Percentiles rank a stretch among this genome's conserved stretches.
Evolutionary conservation across 2,888 invertebrate genomes (phyloP).

Genomic region (Eremobia ochroleuca): DNA sequence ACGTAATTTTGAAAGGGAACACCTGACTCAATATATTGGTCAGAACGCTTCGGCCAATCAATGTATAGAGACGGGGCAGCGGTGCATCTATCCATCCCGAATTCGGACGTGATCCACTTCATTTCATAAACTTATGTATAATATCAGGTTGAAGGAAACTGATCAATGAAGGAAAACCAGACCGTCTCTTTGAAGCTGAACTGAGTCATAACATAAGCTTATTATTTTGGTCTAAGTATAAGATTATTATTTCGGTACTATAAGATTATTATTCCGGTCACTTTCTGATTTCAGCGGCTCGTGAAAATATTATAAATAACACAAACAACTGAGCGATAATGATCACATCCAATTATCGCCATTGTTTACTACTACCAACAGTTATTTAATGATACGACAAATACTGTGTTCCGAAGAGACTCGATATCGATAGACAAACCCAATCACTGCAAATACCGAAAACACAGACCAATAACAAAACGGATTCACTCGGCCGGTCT

Average conservation of each 20-base stretch:
- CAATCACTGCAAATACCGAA: conserved; percentile 30
- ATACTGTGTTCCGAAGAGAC: conserved; percentile 3
- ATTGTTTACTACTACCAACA: conserved; percentile 24
- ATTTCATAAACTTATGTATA: conserved; percentile 17
- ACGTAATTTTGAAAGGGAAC: conserved; percentile 12
- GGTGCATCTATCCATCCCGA: not conserved
- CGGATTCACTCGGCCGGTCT: conserved; percentile 18
- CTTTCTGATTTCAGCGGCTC: conserved; percentile 7
- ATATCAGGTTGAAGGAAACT: not conserved
- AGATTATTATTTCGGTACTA: not conserved
- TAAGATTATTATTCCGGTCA: not conserved
- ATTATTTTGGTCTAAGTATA: too few relatives aligned
- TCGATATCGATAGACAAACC: conserved; percentile 29
- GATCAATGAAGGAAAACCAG: conserved; percentile 5
- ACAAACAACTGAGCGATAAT: conserved; percentile 11
- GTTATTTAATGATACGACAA: conserved; percentile 10
- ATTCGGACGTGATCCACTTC: conserved; percentile 5
- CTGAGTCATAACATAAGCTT: not conserved
- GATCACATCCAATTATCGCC: conserved; percentile 18
- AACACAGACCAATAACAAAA: conserved; percentile 33
- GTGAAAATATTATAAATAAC: conserved; percentile 24
- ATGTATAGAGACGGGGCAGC: not conserved
- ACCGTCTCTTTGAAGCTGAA: not conserved
- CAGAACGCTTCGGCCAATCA: not conserved
- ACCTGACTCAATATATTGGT: not conserved